phyloP scores from a whole-genome alignment of 2,113 vertebrate species.

The Apodemus speciosus region DNA sequence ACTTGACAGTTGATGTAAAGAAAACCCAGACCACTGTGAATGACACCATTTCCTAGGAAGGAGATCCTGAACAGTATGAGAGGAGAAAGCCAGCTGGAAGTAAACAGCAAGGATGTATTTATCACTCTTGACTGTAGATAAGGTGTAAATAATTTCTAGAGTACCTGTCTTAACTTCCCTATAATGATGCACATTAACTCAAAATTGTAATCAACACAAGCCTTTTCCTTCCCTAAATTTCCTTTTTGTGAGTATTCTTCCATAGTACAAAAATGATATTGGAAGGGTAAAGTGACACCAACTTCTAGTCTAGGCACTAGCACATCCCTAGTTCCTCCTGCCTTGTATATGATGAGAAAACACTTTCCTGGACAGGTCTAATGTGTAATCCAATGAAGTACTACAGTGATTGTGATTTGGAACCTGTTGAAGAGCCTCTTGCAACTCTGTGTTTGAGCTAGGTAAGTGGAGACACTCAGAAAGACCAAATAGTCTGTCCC shows the following conservation, averaged over 20 bases:
- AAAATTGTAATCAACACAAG: not conserved
- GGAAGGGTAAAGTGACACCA: too few relatives aligned
- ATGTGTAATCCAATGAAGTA: not conserved
- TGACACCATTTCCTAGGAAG: not conserved
- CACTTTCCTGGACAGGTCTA: not conserved
- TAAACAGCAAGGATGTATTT: not conserved
- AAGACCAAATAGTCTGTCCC: not conserved
- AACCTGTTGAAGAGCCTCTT: not conserved
- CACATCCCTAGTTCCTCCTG: not conserved
- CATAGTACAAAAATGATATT: not conserved
- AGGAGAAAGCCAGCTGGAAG: not conserved
- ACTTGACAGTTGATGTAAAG: not conserved
- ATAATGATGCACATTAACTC: not conserved
- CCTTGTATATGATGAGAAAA: too few relatives aligned
- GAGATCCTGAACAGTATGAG: not conserved
- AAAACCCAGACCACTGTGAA: not conserved
- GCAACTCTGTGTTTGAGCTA: not conserved
- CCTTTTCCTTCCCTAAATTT: not conserved
- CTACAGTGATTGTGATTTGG: not conserved
- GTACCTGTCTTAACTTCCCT: not conserved
- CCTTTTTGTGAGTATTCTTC: not conserved
- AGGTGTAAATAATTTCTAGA: not conserved
- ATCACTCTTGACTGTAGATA: not conserved
- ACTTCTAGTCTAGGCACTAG: rapidly evolving
- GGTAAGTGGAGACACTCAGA: rapidly evolving